Percentiles rank a stretch among this genome's conserved stretches.
Conservation (phyloP, 2,888 invertebrate species). For the Calameuta pallipes region DNA sequence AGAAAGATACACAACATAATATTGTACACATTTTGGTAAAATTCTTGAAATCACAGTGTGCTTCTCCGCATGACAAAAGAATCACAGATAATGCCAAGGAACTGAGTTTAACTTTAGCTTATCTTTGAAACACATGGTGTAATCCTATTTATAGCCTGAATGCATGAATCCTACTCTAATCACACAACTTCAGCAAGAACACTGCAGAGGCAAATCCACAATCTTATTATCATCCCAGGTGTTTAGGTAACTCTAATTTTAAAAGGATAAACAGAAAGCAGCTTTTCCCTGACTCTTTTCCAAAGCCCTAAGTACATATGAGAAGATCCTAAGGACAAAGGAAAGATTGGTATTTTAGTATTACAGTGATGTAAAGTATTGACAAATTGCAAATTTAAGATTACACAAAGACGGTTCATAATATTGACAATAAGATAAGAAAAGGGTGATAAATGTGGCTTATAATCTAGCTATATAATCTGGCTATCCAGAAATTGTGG, state of each 20-base stretch:
- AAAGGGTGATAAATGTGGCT: background rate
- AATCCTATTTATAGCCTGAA: conserved; percentile 25
- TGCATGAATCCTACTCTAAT: conserved; percentile 17
- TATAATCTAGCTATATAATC: background rate
- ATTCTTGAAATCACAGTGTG: background rate
- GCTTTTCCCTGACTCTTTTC: background rate
- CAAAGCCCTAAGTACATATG: background rate
- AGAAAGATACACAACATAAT: background rate
- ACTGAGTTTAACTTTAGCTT: conserved; percentile 30
- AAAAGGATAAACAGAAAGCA: background rate
- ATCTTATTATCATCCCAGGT: background rate
- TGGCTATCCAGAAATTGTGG: background rate
- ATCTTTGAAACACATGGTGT: conserved; percentile 30
- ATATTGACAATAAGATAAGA: background rate
- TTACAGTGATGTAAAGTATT: background rate
- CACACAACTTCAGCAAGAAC: background rate
- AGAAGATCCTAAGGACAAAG: background rate
- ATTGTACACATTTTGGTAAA: background rate
- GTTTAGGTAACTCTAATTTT: background rate
- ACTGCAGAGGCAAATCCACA: background rate
- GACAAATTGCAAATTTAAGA: background rate
- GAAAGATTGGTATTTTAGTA: background rate
- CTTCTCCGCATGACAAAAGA: background rate
- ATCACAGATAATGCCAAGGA: background rate
- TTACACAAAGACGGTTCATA: background rate